Conservation (phyloP, 2,888 invertebrate species). For the Vannuccia rotundouncinata region DNA sequence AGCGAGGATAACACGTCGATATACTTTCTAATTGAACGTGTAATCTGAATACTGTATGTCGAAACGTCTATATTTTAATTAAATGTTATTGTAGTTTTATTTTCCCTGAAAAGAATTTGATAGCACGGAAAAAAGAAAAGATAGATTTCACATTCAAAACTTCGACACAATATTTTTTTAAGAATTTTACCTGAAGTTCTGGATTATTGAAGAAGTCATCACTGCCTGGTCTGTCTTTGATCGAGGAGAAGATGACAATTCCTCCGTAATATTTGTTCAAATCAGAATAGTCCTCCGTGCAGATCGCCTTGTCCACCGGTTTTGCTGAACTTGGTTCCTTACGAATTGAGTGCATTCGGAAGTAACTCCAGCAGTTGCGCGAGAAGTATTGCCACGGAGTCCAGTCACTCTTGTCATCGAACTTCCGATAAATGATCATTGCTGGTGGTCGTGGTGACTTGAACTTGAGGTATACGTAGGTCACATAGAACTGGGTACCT, state of each 20-base stretch:
- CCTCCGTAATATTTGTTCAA: slow-evolving; percentile 90
- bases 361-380: slow-evolving; percentile 45
- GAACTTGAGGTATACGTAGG: slow-evolving; percentile 85
- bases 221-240: slow-evolving; percentile 86
- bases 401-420: slow-evolving; percentile 64
- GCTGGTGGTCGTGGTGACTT: slow-evolving; percentile 92
- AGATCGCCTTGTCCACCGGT: slow-evolving; percentile 56
- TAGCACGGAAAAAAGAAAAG: no score
- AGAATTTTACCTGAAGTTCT: slow-evolving; percentile 58
- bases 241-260: slow-evolving; percentile 84
- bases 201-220: slow-evolving; percentile 81
- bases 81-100: no score
- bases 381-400: slow-evolving; percentile 59
- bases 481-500: slow-evolving; percentile 95
- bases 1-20: no score
- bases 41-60: no score
- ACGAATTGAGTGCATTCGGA: slow-evolving; percentile 21
- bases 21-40: no score
- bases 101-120: no score
- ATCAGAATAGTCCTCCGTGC: slow-evolving; percentile 94
- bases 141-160: no score
- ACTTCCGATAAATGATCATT: slow-evolving; percentile 84
- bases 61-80: no score
- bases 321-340: no score
- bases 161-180: no score